These are phyloP conservation scores for Salmo trutta DNA, from an alignment of 2,797 vertebrate species.

Conservation along the genomic window DNA sequence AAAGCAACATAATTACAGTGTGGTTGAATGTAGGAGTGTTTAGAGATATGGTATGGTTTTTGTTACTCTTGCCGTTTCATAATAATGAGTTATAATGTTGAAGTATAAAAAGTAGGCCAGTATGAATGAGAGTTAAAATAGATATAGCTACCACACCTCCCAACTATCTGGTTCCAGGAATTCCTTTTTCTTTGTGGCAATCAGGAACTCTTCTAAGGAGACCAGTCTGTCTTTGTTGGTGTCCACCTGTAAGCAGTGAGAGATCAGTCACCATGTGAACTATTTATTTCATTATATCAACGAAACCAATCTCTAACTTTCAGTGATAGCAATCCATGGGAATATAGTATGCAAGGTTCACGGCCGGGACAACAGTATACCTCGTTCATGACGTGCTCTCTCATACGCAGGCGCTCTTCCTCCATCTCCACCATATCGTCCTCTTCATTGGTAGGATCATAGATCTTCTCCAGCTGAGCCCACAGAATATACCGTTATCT, in stretches of 20 bases:
- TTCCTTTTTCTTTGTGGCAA: conserved; percentile 91
- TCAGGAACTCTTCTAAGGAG: conserved; percentile 90
- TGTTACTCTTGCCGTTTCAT: background rate
- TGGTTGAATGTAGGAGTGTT: background rate
- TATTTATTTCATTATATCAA: background rate
- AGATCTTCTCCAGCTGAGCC: conserved; percentile 92
- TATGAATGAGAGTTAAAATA: background rate
- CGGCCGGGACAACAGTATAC: conserved; percentile 57
- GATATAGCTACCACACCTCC: conserved; percentile 82
- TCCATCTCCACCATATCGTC: conserved; percentile 99
- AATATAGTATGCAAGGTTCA: background rate
- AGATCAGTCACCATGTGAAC: background rate
- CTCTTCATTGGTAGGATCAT: conserved; percentile 94
- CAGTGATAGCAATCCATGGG: background rate
- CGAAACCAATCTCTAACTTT: background rate
- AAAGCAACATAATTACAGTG: background rate
- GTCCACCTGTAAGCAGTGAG: conserved; percentile 80
- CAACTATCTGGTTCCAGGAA: conserved; percentile 96
- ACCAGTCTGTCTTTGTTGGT: conserved; percentile 90
- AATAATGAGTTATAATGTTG: background rate
- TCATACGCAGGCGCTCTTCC: conserved; percentile 95
- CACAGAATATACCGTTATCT: background rate
- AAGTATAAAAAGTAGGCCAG: background rate
- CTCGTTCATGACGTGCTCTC: conserved; percentile 99
- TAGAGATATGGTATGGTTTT: background rate